A percentile compares a stretch with the other conserved stretches of the same genome.
These are phyloP conservation scores for Haplochromis vanheusdeni DNA, from an alignment of 2,113 vertebrate species.

Conservation along the genomic window DNA sequence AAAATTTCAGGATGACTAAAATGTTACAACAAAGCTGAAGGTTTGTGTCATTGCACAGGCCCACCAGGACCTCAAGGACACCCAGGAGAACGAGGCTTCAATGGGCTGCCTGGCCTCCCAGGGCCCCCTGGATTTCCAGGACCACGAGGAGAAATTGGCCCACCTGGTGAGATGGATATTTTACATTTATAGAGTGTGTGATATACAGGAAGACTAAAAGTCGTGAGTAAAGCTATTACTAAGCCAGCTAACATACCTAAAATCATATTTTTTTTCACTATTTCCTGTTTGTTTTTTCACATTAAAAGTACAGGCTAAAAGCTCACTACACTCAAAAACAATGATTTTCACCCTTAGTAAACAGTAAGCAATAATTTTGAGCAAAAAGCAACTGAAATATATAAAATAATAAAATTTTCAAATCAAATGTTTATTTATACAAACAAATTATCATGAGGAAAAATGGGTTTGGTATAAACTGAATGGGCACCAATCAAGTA, in stretches of 20 bases:
- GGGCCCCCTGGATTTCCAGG: slow-evolving; percentile 74
- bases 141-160: slow-evolving; percentile 66
- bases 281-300: not conserved
- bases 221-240: not conserved
- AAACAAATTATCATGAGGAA: not conserved
- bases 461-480: not conserved
- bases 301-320: not conserved
- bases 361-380: fast-evolving
- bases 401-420: not conserved
- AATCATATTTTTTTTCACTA: not conserved
- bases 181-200: not conserved
- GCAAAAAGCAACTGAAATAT: not conserved
- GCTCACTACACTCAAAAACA: not conserved
- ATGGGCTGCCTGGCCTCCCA: slow-evolving; percentile 65
- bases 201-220: not conserved
- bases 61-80: slow-evolving; percentile 72
- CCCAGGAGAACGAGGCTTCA: slow-evolving; percentile 71
- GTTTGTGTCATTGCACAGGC: slow-evolving; percentile 33
- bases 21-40: not conserved
- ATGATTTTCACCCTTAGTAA: not conserved
- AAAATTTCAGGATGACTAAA: not conserved
- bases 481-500: not conserved
- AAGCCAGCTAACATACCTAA: not conserved
- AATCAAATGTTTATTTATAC: not conserved
- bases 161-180: slow-evolving; percentile 65